A percentile compares a stretch with the other conserved stretches of the same genome.
These are phyloP conservation scores for Ctenopoma kingsleyae DNA, from an alignment of 2,797 vertebrate species.

Conservation along the genomic window DNA sequence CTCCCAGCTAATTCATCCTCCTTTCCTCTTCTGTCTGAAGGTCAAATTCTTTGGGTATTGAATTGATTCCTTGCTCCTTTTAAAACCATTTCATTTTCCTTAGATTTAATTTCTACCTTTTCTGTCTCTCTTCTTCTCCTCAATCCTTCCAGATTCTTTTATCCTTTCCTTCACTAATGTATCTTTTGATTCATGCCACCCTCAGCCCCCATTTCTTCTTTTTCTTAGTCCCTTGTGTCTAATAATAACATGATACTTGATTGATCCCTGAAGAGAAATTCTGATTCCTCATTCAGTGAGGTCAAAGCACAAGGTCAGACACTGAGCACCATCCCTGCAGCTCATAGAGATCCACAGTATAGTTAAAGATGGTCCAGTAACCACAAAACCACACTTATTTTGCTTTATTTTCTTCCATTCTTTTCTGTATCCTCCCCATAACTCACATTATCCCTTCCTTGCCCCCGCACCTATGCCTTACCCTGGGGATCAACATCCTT, in stretches of 20 bases:
- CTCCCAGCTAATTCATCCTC: constrained; percentile 18
- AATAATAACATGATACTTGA: constrained; percentile 54
- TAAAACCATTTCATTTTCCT: constrained; percentile 1
- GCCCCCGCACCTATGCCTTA: constrained; percentile 54
- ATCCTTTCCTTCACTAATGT: not conserved
- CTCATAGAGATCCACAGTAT: constrained; percentile 11
- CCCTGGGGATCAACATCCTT: constrained; percentile 97
- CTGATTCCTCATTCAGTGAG: constrained; percentile 43
- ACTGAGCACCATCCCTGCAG: constrained; percentile 24
- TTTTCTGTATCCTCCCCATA: not conserved
- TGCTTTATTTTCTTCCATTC: constrained; percentile 5
- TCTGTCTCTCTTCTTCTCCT: not conserved
- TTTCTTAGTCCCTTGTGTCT: constrained; percentile 21
- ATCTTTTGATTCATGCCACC: constrained; percentile 10
- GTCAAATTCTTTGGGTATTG: constrained; percentile 38
- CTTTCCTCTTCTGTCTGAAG: constrained; percentile 38
- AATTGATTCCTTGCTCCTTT: constrained; percentile 31
- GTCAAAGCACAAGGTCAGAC: constrained; percentile 57
- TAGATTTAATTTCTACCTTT: not conserved
- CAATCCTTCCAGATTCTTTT: not conserved
- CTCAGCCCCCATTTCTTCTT: constrained; percentile 2
- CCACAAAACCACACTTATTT: constrained; percentile 4
- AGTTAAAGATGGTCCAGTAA: constrained; percentile 3
- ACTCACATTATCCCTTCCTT: not conserved
- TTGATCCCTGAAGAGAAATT: constrained; percentile 48